phyloP scores from a whole-genome alignment of 1,140 invertebrate species.

The Caenorhabditis inopinata region DNA sequence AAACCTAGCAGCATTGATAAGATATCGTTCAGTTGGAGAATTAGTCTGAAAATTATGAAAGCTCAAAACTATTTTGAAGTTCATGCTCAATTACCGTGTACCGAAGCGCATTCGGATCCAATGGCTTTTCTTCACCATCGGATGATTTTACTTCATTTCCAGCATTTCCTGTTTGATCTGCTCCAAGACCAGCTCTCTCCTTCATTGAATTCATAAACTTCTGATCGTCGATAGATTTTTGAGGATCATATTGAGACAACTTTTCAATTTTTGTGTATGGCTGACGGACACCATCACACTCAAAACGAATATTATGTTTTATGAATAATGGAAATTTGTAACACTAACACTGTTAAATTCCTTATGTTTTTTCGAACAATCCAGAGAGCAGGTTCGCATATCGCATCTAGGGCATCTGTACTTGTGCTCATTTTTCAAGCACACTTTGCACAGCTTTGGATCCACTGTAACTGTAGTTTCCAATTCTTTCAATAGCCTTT shows the following conservation, averaged over 20 bases:
- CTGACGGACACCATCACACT: constrained; percentile 4
- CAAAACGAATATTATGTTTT: background rate
- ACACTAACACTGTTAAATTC: background rate
- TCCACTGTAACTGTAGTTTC: background rate
- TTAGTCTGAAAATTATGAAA: background rate
- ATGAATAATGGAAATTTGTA: background rate
- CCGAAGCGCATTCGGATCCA: background rate
- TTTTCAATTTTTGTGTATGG: background rate
- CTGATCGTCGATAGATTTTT: constrained; percentile 9
- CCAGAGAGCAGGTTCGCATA: background rate
- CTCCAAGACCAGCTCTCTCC: background rate
- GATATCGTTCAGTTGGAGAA: background rate
- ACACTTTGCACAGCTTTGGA: constrained; percentile 5
- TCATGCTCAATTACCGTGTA: background rate
- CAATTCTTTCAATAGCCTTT: background rate
- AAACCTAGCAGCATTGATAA: background rate
- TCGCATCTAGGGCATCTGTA: constrained; percentile 22
- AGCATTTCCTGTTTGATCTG: background rate
- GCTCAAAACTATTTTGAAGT: background rate
- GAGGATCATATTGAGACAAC: background rate
- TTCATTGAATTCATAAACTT: background rate
- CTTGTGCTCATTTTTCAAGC: background rate
- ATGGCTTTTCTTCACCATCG: background rate
- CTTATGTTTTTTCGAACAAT: background rate
- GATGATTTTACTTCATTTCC: background rate